Percentiles rank a stretch among this genome's conserved stretches.
Conservation (phyloP, 1,140 invertebrate genomes). For the Wasmannia auropunctata region DNA sequence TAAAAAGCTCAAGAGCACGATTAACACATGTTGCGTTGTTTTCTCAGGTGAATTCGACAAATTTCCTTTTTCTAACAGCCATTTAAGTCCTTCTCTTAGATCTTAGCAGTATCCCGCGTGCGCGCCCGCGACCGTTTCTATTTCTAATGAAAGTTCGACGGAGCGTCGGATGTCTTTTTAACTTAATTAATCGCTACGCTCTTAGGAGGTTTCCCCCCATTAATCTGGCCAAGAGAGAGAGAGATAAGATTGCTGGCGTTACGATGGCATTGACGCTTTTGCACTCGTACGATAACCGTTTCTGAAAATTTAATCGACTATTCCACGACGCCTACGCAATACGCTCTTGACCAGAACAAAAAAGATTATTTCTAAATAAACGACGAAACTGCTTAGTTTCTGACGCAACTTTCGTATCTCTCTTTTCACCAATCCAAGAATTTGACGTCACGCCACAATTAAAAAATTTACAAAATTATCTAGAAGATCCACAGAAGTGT, state of each 20-base stretch:
- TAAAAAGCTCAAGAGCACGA: slow-evolving; percentile 28
- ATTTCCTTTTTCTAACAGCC: neutral
- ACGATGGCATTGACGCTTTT: slow-evolving; percentile 36
- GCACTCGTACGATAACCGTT: neutral
- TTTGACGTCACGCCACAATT: neutral
- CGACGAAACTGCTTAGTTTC: neutral
- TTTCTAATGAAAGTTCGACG: neutral
- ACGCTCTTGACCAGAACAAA: neutral
- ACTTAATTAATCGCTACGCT: slow-evolving; percentile 51
- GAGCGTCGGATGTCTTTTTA: neutral
- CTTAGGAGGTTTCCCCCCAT: slow-evolving; percentile 34
- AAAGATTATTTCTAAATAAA: neutral
- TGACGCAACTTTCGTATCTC: neutral
- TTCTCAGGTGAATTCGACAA: slow-evolving; percentile 35
- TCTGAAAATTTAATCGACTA: slow-evolving; percentile 38
- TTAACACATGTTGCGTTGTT: slow-evolving; percentile 48
- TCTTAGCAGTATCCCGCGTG: neutral
- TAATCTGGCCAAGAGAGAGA: slow-evolving; percentile 1
- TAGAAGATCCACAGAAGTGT: neutral
- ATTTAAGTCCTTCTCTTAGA: neutral
- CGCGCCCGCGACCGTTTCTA: neutral
- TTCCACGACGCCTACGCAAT: slow-evolving; percentile 17
- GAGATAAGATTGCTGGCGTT: slow-evolving; percentile 60
- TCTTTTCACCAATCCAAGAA: neutral
- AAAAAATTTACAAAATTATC: neutral